Evolutionary conservation across 2,113 vertebrate species (phyloP), one percentile per base, ranked within the genome.

Genomic region (Oreocharis arfaki): DNA sequence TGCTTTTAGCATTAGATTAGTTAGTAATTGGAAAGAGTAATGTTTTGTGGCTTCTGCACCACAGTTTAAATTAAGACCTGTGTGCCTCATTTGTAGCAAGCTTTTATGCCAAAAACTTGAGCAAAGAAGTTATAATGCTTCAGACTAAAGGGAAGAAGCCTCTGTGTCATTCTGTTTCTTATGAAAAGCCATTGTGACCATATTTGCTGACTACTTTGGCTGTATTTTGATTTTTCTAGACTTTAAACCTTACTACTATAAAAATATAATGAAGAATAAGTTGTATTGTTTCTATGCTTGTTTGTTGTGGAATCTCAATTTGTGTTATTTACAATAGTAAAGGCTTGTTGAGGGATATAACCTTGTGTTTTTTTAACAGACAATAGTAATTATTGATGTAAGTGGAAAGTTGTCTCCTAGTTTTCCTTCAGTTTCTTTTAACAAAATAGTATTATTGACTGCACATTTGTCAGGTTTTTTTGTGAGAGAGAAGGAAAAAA

Each of bases 1-100:
- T 95, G 84, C 78, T 94, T 96, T 96, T 90, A 93, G 89, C 82
- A 87, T 87, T 94, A 85, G 89, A 79, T 95, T 94, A 91, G 89
- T 87, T 95, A 76, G 59, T 95, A 93, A 89, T 89, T 96, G 84
- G 65, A 35, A 95, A 91, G 49, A 96, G 61, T 39, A 90, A 76
- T 91, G 74, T 80, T 90, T 65, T 93, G 85, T 93, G 70, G 86
- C 87, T 96, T 96, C 70, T 93, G 63, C 59, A 63, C 20, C 27
- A 35, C 80, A 80, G 75, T 80, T 96, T 94, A 90, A 93, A 93
- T 96, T 85, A 90, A 91, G 91, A 91, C 67, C 70, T 85, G 12
- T 67, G 78, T 88, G 67, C 81, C 70, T 93, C 33, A 69, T 94
- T 96, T 94, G 57, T 87, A 80, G 82, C 33, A 79, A 57, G 21